Percentiles rank a stretch among this genome's conserved stretches.
phyloP scores from a whole-genome alignment of 2,888 invertebrate genomes.

The Stenotaenia linearis region DNA sequence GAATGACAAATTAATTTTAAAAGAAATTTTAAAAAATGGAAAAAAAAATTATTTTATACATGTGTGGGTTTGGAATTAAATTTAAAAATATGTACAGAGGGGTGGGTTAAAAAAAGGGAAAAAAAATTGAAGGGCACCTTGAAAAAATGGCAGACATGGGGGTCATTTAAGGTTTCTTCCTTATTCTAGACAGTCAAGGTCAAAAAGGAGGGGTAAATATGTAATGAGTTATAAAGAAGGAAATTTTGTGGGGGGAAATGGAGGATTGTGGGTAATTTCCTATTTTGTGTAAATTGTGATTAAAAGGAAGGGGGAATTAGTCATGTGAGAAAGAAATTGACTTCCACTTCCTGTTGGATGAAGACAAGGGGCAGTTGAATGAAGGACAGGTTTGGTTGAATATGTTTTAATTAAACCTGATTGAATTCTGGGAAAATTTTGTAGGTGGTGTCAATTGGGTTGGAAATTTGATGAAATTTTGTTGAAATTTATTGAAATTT shows the following conservation, averaged over 20 bases:
- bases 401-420: neutral
- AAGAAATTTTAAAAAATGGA: neutral
- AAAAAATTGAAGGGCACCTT: neutral
- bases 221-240: neutral
- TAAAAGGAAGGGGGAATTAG: neutral
- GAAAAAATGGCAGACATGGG: neutral
- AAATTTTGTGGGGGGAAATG: neutral
- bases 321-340: neutral
- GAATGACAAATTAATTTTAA: neutral
- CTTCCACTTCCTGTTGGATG: neutral
- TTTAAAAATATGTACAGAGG: neutral
- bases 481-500: too few relatives aligned
- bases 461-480: neutral
- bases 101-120: neutral
- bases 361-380: neutral
- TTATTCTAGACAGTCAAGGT: constrained; percentile 7
- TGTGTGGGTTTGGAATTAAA: too few relatives aligned
- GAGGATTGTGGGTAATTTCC: neutral
- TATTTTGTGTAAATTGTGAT: neutral
- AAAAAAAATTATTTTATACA: too few relatives aligned
- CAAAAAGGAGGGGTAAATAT: neutral
- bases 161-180: neutral
- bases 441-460: neutral
- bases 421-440: neutral
- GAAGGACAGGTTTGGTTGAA: neutral